Evolutionary conservation across 2,888 invertebrate species (phyloP).

Genomic region (Cheilosia pagana): DNA sequence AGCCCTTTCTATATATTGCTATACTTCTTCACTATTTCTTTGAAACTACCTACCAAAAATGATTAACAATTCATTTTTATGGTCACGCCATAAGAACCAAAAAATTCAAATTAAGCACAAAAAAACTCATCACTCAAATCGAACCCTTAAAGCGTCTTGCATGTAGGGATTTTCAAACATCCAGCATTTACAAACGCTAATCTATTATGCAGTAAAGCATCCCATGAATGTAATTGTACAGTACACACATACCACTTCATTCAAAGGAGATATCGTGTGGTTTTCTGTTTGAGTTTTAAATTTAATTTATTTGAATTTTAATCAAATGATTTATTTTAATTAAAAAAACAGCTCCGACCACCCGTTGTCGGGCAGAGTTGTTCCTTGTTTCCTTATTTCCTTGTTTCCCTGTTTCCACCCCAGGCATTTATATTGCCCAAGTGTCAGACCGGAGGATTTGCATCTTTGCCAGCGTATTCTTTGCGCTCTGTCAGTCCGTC

Average conservation of each 20-base stretch:
- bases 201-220: no score
- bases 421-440: conserved; percentile 36
- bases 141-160: no score
- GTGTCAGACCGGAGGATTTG: conserved; percentile 14
- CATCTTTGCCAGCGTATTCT: not conserved
- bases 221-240: no score
- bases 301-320: conserved; percentile 59
- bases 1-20: no score
- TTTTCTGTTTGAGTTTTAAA: conserved; percentile 24
- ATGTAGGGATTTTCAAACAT: no score
- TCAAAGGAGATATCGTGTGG: conserved; percentile 26
- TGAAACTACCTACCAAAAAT: no score
- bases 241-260: conserved; percentile 10
- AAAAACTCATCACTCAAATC: no score
- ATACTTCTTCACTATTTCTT: no score
- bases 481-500: conserved; percentile 21
- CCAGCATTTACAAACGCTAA: no score
- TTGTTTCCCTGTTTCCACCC: not conserved
- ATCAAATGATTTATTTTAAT: conserved; percentile 59
- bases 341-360: conserved; percentile 39
- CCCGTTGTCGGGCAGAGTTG: not conserved
- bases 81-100: no score
- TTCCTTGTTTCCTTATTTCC: not conserved
- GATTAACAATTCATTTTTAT: no score
- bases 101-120: no score